These are phyloP conservation scores for Drosophila formosana DNA, from an alignment of 2,888 invertebrate genomes.

Conservation along the genomic window DNA sequence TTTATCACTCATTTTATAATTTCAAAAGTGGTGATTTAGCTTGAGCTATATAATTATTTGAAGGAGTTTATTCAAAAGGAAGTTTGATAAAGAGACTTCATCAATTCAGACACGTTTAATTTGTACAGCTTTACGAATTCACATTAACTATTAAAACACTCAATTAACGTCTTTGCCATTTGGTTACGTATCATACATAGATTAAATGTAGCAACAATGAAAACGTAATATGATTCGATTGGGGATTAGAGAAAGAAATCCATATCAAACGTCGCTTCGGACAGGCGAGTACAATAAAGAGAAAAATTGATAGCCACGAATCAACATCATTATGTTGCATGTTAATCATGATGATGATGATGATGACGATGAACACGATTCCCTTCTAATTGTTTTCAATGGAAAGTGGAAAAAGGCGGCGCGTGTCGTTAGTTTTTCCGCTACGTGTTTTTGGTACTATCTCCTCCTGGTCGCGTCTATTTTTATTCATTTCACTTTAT, in stretches of 20 bases:
- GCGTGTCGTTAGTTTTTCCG: slow-evolving; percentile 31
- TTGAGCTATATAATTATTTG: too few relatives aligned
- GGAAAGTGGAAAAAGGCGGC: slow-evolving; percentile 9
- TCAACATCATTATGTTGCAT: background rate
- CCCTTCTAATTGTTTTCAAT: slow-evolving; percentile 36
- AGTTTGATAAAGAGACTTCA: too few relatives aligned
- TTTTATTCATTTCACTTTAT: slow-evolving; percentile 13
- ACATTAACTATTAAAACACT: slow-evolving; percentile 7
- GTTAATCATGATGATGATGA: background rate
- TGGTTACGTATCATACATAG: background rate
- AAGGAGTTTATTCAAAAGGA: too few relatives aligned
- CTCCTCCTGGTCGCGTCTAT: slow-evolving; percentile 10
- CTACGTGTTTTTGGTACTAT: slow-evolving; percentile 12
- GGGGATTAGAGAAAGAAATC: background rate
- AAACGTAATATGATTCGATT: slow-evolving; percentile 26
- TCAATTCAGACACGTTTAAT: too few relatives aligned
- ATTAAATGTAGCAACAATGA: slow-evolving; percentile 8
- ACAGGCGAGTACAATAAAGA: slow-evolving; percentile 5
- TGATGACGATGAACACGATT: slow-evolving; percentile 13
- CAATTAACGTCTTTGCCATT: background rate
- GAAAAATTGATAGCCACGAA: slow-evolving; percentile 30
- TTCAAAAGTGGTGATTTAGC: too few relatives aligned
- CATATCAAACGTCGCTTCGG: slow-evolving; percentile 6
- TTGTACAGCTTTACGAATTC: background rate
- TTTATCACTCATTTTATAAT: too few relatives aligned